phyloP scores from a whole-genome alignment of 2,888 invertebrate species.

The Tetropium fuscum region DNA sequence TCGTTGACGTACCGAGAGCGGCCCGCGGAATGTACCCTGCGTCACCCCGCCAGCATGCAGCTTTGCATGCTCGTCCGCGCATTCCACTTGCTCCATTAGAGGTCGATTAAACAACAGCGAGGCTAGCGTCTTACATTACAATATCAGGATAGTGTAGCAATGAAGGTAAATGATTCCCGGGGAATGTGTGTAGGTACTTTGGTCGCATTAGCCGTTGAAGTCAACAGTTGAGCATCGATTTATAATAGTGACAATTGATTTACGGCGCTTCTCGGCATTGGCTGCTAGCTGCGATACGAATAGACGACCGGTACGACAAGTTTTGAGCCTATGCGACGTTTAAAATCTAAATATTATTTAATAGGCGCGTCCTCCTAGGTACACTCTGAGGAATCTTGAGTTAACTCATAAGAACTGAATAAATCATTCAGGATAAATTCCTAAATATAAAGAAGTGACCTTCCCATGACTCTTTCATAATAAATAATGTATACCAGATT shows the following conservation, averaged over 20 bases:
- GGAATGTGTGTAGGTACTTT: constrained; percentile 65
- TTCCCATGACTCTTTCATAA: too few relatives aligned
- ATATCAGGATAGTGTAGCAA: constrained; percentile 29
- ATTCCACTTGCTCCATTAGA: constrained; percentile 25
- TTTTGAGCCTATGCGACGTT: constrained; percentile 30
- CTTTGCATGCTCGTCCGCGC: constrained; percentile 14
- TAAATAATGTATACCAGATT: too few relatives aligned
- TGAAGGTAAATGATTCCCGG: constrained; percentile 64
- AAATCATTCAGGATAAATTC: too few relatives aligned
- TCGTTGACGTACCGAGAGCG: background rate
- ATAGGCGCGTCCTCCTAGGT: constrained; percentile 8
- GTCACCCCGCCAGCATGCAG: constrained; percentile 17
- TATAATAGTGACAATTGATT: constrained; percentile 67
- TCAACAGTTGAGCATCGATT: constrained; percentile 66
- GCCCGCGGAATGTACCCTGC: constrained; percentile 17
- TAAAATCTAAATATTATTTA: constrained; percentile 41
- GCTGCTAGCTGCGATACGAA: constrained; percentile 47
- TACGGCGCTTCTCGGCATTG: constrained; percentile 63
- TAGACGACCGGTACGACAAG: constrained; percentile 39
- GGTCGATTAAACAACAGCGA: constrained; percentile 23
- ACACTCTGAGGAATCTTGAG: background rate
- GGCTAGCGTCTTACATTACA: constrained; percentile 30
- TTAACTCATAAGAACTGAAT: background rate
- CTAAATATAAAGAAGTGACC: too few relatives aligned
- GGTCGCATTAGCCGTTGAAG: constrained; percentile 64